Base-by-base conservation (phyloP, 2,113 vertebrate genomes). In the Entomyzon cyanotis region DNA sequence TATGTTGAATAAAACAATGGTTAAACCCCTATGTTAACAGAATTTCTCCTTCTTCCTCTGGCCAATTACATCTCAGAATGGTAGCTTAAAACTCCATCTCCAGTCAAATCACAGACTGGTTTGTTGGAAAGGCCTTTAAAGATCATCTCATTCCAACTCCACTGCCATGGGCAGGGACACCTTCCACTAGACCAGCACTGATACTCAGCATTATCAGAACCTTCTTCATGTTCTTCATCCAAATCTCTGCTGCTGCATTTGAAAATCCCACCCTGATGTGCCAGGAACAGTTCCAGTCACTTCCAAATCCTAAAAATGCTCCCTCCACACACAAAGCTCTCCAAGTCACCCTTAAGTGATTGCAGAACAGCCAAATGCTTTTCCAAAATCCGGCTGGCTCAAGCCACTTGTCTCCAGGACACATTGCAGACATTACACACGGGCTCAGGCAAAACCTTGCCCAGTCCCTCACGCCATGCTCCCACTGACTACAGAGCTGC, bases 371-470 rank as follows among this genome's bases (percentile, higher is more conserved):
- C 16, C 76, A 52, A 7, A 46, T 20, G 41, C 4, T 37, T 37
- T 71, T 59, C 70, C 39, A 17, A 5, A 12, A 90, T 39, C 46
- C 0, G 1, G 5, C 13, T 60, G 74, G n/a, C 69, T 63, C 33
- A 10, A 42, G 37, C 10, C 41, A 3, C 11, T 16, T 19, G 20
- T 31, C 30, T 59, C 49, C 16, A 56, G 76, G 35, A 35, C 50
- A 60, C 0, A 0, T 18, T n/a, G 60, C 22, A 64, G 46, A 31
- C 3, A 0, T 28, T 6, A 42, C 24, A 35, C 7, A 8, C 23
- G 12, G 75, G 41, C 19, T 78, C 50, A 44, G 64, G 44, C 31
- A 74, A 42, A 77, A 18, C 17, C 70, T 33, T 37, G 41, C 39
- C 80, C 30, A 33, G 47, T 5, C 7, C 70, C 44, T 77, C 18